Percentiles rank a stretch among this genome's conserved stretches.
Conservation (phyloP, 2,797 vertebrate genomes). For the Vipera latastei region DNA sequence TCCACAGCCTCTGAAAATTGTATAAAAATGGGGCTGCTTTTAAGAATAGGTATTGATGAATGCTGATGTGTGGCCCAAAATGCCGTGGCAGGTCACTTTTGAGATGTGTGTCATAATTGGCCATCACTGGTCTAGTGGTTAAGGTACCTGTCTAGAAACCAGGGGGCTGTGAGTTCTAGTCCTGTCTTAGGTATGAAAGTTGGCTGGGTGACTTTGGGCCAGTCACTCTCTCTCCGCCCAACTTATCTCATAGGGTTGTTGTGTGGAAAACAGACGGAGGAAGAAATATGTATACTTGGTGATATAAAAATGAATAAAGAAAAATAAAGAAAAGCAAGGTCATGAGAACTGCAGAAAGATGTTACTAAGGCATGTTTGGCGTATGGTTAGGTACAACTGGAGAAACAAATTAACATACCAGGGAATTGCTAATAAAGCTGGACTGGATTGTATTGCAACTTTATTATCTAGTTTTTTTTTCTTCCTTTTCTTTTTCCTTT, state of each 20-base stretch:
- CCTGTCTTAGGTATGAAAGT: not conserved
- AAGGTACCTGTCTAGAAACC: not conserved
- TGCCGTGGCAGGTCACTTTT: not conserved
- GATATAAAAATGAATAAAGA: not conserved
- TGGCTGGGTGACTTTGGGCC: not conserved
- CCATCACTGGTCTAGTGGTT: not conserved
- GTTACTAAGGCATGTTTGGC: not conserved
- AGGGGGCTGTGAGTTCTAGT: not conserved
- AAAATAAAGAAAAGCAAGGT: not conserved
- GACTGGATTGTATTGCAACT: not conserved
- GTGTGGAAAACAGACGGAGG: not conserved
- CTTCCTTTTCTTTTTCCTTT: not conserved
- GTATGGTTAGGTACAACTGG: not conserved
- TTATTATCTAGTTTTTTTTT: not conserved
- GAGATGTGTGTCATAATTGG: not conserved
- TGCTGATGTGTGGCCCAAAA: not conserved
- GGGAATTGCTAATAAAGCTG: not conserved
- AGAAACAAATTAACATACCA: not conserved
- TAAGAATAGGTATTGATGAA: not conserved
- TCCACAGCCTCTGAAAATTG: not conserved
- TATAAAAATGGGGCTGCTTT: not conserved
- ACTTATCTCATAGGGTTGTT: not conserved
- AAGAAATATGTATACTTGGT: not conserved
- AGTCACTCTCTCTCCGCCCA: not conserved
- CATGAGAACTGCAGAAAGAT: not conserved